Base-by-base conservation (phyloP, 2,888 invertebrate species). In the Chloromyia formosa region DNA sequence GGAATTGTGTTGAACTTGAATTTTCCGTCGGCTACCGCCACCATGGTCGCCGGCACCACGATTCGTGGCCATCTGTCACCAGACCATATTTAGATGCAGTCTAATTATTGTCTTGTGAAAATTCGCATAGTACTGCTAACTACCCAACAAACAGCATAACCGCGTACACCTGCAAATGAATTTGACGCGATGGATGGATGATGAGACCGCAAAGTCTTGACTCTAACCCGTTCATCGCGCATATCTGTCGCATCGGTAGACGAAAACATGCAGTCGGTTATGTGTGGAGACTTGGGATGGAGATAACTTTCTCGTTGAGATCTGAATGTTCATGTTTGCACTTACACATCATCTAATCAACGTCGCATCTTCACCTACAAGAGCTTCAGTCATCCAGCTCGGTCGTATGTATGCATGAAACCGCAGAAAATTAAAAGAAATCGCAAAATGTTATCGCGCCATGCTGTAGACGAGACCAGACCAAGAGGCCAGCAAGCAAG, bases 1-100 rank as follows among this genome's bases (percentile, higher is more conserved):
- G 58, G 18, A 58, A 53, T 35, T 35, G 20, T 45, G 45, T 66
- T 66, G 49, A 66, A 66, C 66, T 66, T 66, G 49, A 66, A 66
- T 22, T 22, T 35, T 35, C 22, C 9, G 4, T 16, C 14, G 53
- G 3, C n/a, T 16, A 53, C 4, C 16, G 53, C 16, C 27, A 35
- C 27, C 27, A 35, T 35, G 27, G 27, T 49, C 12, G 49, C 61
- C 56, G 22, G 22, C 18, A 12, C 18, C 27, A 40, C 62, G n/a
- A 35, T 1, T n/a, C 49, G 49, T n/a, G 49, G 49, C 40, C 35
- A 61, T 16, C 61, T 61, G 7, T 35, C 7, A 7, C 3, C 3
- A n/a, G 40, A 40, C 42, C 61, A 61, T 61, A 61, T 62, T 40
- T 40, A 4, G 9, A 35, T 3, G 40, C 62, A 62, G 35, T 40